These are phyloP conservation scores for Hyles lineata DNA, from an alignment of 2,888 invertebrate genomes.

Conservation along the genomic window DNA sequence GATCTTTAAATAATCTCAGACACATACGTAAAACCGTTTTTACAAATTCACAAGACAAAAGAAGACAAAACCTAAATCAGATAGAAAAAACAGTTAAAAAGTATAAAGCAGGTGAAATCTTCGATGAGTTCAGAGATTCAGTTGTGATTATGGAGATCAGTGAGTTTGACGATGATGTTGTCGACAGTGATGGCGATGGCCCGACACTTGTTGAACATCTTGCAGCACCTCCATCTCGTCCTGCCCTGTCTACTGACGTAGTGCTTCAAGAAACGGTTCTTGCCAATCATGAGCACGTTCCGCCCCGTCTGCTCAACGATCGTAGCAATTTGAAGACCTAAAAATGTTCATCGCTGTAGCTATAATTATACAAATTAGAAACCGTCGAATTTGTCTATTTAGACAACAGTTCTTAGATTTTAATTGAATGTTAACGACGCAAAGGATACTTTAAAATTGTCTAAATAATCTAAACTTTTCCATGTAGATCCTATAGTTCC, in stretches of 20 bases:
- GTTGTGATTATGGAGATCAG: slow-evolving; percentile 67
- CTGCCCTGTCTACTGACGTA: slow-evolving; percentile 65
- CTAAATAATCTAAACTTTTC: too few relatives aligned
- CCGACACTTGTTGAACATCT: slow-evolving; percentile 65
- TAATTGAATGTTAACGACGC: too few relatives aligned
- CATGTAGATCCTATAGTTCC: too few relatives aligned
- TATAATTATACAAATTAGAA: neutral
- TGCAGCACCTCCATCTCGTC: slow-evolving; percentile 72
- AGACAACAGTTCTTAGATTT: too few relatives aligned
- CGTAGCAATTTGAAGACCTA: slow-evolving; percentile 37
- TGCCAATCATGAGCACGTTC: slow-evolving; percentile 63
- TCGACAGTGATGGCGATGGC: slow-evolving; percentile 71
- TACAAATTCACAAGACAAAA: too few relatives aligned
- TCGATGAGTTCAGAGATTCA: neutral
- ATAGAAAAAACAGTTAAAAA: too few relatives aligned
- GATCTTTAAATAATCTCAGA: too few relatives aligned
- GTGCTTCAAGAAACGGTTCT: slow-evolving; percentile 66
- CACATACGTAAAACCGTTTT: too few relatives aligned
- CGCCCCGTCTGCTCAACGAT: slow-evolving; percentile 56
- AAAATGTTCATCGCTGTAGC: slow-evolving; percentile 20
- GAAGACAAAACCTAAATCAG: too few relatives aligned
- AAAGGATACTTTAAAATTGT: too few relatives aligned
- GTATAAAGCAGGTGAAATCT: neutral
- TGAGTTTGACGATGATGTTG: slow-evolving; percentile 65
- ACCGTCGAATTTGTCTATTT: too few relatives aligned